Percentiles rank a stretch among this genome's conserved stretches.
These are phyloP conservation scores for Sus cebifrons DNA, from an alignment of 2,797 vertebrate species.

Conservation along the genomic window DNA sequence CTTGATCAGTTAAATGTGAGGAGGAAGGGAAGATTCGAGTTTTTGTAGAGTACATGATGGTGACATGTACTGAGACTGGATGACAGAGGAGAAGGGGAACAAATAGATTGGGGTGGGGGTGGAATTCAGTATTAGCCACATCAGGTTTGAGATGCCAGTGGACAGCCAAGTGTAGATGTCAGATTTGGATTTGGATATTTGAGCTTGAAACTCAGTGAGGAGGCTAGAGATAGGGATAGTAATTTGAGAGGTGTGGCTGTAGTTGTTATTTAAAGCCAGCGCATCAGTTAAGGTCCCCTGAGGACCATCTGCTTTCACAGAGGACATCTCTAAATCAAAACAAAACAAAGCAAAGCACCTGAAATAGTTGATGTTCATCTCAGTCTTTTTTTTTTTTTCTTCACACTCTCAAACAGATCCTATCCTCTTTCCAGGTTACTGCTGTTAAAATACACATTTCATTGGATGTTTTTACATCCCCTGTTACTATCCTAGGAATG, in stretches of 20 bases:
- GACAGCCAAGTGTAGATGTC: not conserved
- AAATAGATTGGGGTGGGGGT: not conserved
- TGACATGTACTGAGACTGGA: not conserved
- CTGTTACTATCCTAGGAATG: not conserved
- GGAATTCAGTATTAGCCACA: not conserved
- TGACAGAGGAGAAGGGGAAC: not conserved
- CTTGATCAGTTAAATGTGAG: not conserved
- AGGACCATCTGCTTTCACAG: not conserved
- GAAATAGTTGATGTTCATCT: slow-evolving; percentile 47
- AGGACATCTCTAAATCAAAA: slow-evolving; percentile 59
- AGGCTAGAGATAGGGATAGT: not conserved
- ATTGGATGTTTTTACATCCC: slow-evolving; percentile 1
- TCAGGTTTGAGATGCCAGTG: not conserved
- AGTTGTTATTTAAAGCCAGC: slow-evolving; percentile 26
- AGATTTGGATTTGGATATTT: not conserved
- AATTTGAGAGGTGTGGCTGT: not conserved
- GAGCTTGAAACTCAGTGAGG: not conserved
- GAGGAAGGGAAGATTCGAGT: not conserved
- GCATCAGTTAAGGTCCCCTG: not conserved
- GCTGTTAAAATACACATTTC: slow-evolving; percentile 28
- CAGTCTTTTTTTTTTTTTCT: not conserved
- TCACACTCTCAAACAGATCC: not conserved
- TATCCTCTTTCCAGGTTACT: slow-evolving; percentile 26
- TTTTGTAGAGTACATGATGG: not conserved
- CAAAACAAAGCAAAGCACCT: not conserved